These are phyloP conservation scores for Heliothis virescens DNA, from an alignment of 1,140 invertebrate species.

Conservation along the genomic window DNA sequence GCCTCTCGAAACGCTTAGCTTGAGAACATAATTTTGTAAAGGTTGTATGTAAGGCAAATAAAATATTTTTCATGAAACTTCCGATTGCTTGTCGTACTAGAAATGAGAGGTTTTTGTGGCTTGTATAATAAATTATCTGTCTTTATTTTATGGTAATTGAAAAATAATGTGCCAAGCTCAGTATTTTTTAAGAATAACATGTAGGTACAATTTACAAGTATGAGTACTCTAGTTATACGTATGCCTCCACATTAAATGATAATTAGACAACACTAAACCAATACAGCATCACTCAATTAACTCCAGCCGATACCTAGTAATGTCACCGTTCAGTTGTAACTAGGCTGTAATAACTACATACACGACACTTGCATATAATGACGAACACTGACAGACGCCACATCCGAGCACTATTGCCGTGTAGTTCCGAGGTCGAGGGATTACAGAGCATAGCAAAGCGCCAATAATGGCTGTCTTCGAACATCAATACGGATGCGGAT, in stretches of 20 bases:
- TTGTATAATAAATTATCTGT: too few species aligned
- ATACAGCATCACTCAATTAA: slow-evolving; percentile 6
- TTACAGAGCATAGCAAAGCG: slow-evolving; percentile 47
- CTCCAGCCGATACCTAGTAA: background rate
- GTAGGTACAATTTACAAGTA: background rate
- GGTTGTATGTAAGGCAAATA: slow-evolving; percentile 11
- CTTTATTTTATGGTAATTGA: too few species aligned
- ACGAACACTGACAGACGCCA: slow-evolving; percentile 23
- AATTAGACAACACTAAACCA: slow-evolving; percentile 1
- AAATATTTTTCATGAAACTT: slow-evolving; percentile 10
- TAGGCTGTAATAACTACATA: slow-evolving; percentile 17
- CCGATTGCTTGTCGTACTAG: background rate
- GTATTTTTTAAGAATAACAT: too few species aligned
- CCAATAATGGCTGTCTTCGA: slow-evolving; percentile 47
- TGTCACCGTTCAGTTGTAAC: slow-evolving; percentile 13
- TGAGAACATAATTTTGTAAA: slow-evolving; percentile 37
- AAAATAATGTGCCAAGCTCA: too few species aligned
- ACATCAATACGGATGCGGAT: slow-evolving; percentile 46
- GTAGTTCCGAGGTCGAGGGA: slow-evolving; percentile 37
- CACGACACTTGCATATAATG: slow-evolving; percentile 21
- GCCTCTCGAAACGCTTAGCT: slow-evolving; percentile 57
- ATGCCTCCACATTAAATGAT: background rate
- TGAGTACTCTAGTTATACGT: background rate
- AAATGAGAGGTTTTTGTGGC: background rate
- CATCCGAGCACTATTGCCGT: background rate